Conservation (phyloP, 2,113 vertebrate species). For the Cyanoramphus novaezelandiae region DNA sequence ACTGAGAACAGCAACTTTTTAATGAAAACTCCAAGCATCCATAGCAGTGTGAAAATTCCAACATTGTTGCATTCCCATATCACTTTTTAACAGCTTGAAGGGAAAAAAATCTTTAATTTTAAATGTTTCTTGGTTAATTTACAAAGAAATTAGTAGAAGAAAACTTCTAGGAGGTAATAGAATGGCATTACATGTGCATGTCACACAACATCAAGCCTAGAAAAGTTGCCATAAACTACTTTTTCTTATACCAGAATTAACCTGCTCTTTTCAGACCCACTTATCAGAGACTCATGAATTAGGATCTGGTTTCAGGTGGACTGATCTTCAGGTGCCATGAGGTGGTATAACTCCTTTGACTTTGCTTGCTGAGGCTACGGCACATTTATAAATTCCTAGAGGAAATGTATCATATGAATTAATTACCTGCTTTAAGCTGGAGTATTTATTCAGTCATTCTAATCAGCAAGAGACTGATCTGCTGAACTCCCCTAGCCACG, state of each 20-base stretch:
- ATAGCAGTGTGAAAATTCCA: constrained; percentile 54
- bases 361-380: neutral
- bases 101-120: constrained; percentile 45
- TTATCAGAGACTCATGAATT: neutral
- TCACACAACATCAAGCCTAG: constrained; percentile 50
- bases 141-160: constrained; percentile 64
- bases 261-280: neutral
- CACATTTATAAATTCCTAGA: neutral
- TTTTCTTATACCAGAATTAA: neutral
- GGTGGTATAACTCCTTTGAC: neutral
- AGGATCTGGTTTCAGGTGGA: neutral
- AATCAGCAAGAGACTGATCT: neutral
- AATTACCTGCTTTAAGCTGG: neutral
- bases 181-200: constrained; percentile 24
- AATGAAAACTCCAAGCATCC: constrained; percentile 53
- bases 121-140: constrained; percentile 74
- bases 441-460: neutral
- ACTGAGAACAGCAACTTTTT: constrained; percentile 45
- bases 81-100: constrained; percentile 62
- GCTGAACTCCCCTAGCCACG: neutral
- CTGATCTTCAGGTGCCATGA: neutral
- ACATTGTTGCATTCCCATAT: constrained; percentile 11
- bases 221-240: constrained; percentile 18
- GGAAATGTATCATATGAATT: neutral
- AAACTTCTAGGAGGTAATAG: constrained; percentile 57